A percentile compares a stretch with the other conserved stretches of the same genome.
These are phyloP conservation scores for Lonchura striata DNA, from an alignment of 2,113 vertebrate species.

Conservation along the genomic window DNA sequence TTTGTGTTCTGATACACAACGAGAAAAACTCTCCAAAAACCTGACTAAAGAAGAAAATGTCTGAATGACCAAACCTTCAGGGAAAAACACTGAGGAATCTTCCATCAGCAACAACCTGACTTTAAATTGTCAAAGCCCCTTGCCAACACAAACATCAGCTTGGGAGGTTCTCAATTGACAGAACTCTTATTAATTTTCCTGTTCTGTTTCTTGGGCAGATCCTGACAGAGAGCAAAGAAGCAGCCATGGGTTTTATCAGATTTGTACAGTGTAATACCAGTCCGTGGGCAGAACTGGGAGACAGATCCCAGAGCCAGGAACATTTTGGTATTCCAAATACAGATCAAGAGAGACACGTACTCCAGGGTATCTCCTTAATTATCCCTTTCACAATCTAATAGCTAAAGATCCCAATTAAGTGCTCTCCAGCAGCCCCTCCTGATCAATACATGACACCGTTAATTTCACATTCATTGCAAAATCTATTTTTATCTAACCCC, in stretches of 20 bases:
- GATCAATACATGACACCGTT: background rate
- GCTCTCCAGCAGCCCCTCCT: background rate
- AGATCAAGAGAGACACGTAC: background rate
- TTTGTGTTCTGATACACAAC: fast-evolving
- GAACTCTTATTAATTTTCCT: background rate
- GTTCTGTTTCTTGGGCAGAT: background rate
- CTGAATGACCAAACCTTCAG: background rate
- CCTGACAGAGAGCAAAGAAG: background rate
- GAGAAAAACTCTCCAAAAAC: background rate
- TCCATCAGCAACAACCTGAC: background rate
- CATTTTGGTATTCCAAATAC: background rate
- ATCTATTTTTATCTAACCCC: background rate
- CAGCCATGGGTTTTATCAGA: background rate
- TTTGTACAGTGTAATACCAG: background rate
- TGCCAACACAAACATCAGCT: background rate
- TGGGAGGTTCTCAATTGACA: fast-evolving
- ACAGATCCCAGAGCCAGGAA: background rate
- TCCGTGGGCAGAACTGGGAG: background rate
- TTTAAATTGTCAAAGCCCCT: background rate
- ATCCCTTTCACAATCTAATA: background rate
- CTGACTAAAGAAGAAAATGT: fast-evolving
- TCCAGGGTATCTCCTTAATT: background rate
- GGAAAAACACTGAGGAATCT: background rate
- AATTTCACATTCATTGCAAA: background rate
- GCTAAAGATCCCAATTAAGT: background rate